These are phyloP conservation scores for Heterodera carotae DNA, from an alignment of 1,140 invertebrate genomes.

Conservation along the genomic window DNA sequence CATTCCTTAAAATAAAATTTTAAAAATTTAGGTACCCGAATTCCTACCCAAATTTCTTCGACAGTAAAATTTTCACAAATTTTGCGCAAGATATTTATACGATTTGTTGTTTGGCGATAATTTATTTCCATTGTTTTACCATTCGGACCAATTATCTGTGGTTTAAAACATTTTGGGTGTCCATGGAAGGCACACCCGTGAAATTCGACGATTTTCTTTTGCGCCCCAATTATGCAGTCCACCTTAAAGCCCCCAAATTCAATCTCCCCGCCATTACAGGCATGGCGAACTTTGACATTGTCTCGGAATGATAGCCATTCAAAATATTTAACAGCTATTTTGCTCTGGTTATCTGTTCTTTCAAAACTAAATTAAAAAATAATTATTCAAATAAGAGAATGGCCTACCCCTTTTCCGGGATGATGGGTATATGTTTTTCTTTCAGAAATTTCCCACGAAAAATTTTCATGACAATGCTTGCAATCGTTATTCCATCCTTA, in stretches of 20 bases:
- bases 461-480: neutral
- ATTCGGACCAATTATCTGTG: neutral
- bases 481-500: neutral
- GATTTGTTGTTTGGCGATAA: neutral
- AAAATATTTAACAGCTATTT: too few species aligned
- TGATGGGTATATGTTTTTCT: neutral
- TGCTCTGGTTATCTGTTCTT: too few species aligned
- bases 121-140: neutral
- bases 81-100: too few species aligned
- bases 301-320: too few species aligned
- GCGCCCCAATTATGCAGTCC: neutral
- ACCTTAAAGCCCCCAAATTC: neutral
- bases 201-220: too few species aligned
- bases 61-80: too few species aligned
- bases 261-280: too few species aligned
- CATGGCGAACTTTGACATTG: neutral
- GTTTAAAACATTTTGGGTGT: neutral
- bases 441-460: slow-evolving; percentile 1
- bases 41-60: neutral
- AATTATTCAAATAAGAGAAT: too few species aligned
- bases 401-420: neutral
- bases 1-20: slow-evolving; percentile 6
- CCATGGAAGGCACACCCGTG: too few species aligned
- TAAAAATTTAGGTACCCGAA: neutral
- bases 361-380: too few species aligned